These are phyloP conservation scores for Sebastes oblongus DNA, from an alignment of 2,797 vertebrate genomes.

Conservation along the genomic window DNA sequence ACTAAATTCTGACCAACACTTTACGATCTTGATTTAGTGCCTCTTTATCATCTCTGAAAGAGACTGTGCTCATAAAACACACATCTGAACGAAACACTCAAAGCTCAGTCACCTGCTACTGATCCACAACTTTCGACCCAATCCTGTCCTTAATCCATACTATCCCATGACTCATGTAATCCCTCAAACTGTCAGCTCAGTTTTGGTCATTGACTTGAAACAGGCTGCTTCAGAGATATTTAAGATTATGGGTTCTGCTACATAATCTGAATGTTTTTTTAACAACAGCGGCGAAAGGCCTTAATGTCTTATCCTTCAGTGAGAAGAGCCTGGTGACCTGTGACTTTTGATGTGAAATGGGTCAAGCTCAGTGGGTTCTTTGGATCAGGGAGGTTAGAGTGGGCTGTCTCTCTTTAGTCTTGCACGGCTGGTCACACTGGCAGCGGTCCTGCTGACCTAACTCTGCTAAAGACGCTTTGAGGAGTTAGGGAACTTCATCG, in stretches of 20 bases:
- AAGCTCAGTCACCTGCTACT: conserved; percentile 42
- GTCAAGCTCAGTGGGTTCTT: conserved; percentile 53
- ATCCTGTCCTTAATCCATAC: conserved; percentile 60
- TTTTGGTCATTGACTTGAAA: conserved; percentile 50
- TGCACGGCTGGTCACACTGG: conserved; percentile 50
- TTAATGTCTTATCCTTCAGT: conserved; percentile 32
- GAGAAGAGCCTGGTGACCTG: conserved; percentile 54
- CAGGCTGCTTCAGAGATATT: conserved; percentile 46
- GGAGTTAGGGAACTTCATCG: neutral
- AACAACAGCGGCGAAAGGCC: conserved; percentile 12
- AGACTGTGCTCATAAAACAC: neutral
- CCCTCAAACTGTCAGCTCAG: conserved; percentile 61
- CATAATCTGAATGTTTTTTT: conserved; percentile 48
- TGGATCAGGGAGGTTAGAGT: conserved; percentile 46
- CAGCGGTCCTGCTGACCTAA: conserved; percentile 45
- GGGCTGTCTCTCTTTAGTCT: conserved; percentile 50
- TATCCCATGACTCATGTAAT: conserved; percentile 78
- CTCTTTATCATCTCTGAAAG: neutral
- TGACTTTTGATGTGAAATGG: conserved; percentile 65
- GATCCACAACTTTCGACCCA: conserved; percentile 40
- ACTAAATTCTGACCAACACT: neutral
- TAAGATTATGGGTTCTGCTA: conserved; percentile 33
- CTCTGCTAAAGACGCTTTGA: conserved; percentile 11
- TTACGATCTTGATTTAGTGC: neutral
- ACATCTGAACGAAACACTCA: conserved; percentile 14